Evolutionary conservation across 2,797 vertebrate genomes (phyloP).

Genomic region (Scolopax bukidnonensis): DNA sequence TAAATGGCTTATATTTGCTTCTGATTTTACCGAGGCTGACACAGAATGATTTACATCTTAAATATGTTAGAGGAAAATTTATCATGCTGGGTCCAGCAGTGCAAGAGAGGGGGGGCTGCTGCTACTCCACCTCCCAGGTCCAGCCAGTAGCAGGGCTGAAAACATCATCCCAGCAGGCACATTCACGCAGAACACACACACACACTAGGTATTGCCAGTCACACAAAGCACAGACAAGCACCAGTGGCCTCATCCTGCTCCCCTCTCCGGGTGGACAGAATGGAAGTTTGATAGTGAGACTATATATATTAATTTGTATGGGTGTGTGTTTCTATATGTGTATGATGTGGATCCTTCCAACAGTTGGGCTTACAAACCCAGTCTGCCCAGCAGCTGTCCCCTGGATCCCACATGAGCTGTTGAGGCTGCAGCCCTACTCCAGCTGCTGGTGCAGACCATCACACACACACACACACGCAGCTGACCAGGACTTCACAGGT

Average conservation of each 20-base stretch:
- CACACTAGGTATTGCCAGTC: accelerated
- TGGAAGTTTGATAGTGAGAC: neutral
- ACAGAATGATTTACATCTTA: neutral
- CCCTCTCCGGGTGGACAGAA: neutral
- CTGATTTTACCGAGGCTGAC: neutral
- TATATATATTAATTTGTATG: accelerated
- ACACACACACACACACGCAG: accelerated
- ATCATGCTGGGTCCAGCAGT: neutral
- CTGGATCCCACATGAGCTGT: neutral
- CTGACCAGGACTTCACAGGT: neutral
- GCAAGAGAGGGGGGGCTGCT: neutral
- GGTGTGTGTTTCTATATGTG: neutral
- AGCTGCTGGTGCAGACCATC: neutral
- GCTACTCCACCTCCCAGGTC: neutral
- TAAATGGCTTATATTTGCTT: neutral
- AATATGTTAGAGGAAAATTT: neutral
- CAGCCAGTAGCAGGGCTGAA: neutral
- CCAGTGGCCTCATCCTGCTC: neutral
- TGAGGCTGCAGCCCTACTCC: neutral
- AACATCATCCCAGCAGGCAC: neutral
- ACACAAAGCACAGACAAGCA: neutral
- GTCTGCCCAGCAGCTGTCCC: neutral
- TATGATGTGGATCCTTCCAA: neutral
- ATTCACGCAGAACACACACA: accelerated
- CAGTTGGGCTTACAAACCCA: neutral